Percentiles rank a stretch among this genome's conserved stretches.
Conservation (phyloP, 2,113 vertebrate species). For the Channa argus region DNA sequence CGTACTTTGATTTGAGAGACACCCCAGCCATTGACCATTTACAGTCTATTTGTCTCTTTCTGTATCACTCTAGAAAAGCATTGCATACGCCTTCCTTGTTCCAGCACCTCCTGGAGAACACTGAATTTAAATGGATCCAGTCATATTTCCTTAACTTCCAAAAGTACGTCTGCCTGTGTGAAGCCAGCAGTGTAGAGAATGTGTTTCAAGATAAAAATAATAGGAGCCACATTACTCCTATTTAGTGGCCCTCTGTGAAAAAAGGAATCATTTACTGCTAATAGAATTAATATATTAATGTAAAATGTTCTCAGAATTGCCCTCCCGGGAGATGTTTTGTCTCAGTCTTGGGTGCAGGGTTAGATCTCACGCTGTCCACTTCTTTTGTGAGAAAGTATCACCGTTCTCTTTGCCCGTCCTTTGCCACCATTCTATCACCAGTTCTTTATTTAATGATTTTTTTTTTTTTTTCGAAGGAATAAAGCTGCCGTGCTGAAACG, state of each 20-base stretch:
- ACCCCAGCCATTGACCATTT: background rate
- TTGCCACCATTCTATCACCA: background rate
- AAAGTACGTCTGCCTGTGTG: background rate
- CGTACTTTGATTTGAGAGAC: background rate
- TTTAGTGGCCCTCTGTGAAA: constrained; percentile 25
- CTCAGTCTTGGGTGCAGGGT: constrained; percentile 10
- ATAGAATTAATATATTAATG: constrained; percentile 27
- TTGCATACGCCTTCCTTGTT: background rate
- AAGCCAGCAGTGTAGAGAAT: background rate
- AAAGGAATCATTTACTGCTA: constrained; percentile 16
- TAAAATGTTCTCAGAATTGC: constrained; percentile 14
- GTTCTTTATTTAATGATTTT: background rate
- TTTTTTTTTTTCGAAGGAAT: background rate
- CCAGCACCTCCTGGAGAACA: background rate
- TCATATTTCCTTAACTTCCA: background rate
- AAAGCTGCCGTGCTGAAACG: background rate
- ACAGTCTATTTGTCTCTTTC: background rate
- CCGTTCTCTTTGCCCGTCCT: background rate
- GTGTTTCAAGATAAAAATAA: constrained; percentile 18
- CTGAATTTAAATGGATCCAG: constrained; percentile 2
- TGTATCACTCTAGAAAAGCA: background rate
- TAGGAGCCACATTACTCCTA: background rate
- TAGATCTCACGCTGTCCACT: background rate
- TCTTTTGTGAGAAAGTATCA: background rate
- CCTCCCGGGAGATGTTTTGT: constrained; percentile 24